Evolutionary conservation across 2,888 invertebrate genomes (phyloP).

Genomic region (Belgica antarctica): DNA sequence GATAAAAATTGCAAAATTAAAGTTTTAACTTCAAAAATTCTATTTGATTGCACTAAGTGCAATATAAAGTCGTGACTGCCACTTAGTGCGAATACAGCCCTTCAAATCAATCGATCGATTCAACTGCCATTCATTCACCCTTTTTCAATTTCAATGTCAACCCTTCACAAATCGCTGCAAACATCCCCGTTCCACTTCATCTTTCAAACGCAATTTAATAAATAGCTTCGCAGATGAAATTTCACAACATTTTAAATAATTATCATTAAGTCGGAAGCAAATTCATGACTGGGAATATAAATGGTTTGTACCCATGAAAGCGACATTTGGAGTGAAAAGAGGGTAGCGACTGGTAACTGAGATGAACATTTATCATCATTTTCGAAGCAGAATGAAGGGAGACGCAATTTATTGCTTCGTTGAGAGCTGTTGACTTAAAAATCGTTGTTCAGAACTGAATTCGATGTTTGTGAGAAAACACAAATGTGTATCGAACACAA

Average conservation of each 20-base stretch:
- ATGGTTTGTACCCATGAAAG: background rate
- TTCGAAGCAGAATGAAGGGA: background rate
- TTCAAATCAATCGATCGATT: no score
- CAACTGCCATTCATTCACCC: no score
- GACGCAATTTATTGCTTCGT: background rate
- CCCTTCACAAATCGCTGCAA: no score
- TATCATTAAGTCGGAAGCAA: background rate
- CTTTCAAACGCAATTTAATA: background rate
- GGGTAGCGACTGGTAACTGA: background rate
- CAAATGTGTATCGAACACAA: background rate
- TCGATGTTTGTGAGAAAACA: no score
- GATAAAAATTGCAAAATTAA: no score
- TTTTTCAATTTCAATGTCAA: no score
- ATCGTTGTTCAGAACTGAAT: background rate
- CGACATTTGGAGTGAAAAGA: background rate
- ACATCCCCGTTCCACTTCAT: no score
- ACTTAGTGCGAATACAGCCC: no score
- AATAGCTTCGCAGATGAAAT: background rate
- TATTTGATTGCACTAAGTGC: no score
- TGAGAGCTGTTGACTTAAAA: constrained; percentile 14
- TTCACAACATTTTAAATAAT: background rate
- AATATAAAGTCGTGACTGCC: no score
- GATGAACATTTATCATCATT: constrained; percentile 12
- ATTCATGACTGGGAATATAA: background rate
- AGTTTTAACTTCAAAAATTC: no score